phyloP scores from a whole-genome alignment of 2,113 vertebrate genomes.

The Ctenodactylus gundi region DNA sequence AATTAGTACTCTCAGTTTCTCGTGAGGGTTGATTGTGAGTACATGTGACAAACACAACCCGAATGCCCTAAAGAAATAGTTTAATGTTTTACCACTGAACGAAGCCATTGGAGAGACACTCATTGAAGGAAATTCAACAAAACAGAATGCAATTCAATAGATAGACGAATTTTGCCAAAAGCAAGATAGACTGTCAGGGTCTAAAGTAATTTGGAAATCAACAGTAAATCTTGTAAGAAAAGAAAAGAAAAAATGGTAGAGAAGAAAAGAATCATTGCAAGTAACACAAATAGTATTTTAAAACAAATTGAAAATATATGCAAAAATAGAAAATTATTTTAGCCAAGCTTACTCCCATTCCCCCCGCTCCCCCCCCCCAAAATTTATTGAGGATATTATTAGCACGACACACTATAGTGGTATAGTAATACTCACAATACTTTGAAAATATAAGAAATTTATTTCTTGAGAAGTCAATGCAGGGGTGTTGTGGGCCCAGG shows the following conservation, averaged over 20 bases:
- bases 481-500: not conserved
- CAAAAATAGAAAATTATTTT: conserved; percentile 54
- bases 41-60: conserved; percentile 77
- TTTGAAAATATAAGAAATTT: conserved; percentile 14
- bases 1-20: conserved; percentile 81
- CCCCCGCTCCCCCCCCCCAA: no score
- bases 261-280: conserved; percentile 39
- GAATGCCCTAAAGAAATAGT: conserved; percentile 78
- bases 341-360: conserved; percentile 46
- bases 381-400: not conserved
- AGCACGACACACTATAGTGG: not conserved
- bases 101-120: conserved; percentile 68
- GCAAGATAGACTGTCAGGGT: conserved; percentile 81
- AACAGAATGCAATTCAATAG: conserved; percentile 83
- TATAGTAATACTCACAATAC: not conserved
- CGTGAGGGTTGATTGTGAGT: conserved; percentile 76
- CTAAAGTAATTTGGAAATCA: conserved; percentile 80
- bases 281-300: conserved; percentile 38
- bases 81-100: conserved; percentile 82
- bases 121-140: conserved; percentile 83
- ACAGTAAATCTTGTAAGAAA: conserved; percentile 66
- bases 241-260: conserved; percentile 32
- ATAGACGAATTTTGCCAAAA: conserved; percentile 82
- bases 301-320: conserved; percentile 60
- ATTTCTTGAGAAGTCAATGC: conserved; percentile 37